A percentile compares a stretch with the other conserved stretches of the same genome.
These are phyloP conservation scores for Mastomys natalensis DNA, from an alignment of 2,113 vertebrate genomes.

Conservation along the genomic window DNA sequence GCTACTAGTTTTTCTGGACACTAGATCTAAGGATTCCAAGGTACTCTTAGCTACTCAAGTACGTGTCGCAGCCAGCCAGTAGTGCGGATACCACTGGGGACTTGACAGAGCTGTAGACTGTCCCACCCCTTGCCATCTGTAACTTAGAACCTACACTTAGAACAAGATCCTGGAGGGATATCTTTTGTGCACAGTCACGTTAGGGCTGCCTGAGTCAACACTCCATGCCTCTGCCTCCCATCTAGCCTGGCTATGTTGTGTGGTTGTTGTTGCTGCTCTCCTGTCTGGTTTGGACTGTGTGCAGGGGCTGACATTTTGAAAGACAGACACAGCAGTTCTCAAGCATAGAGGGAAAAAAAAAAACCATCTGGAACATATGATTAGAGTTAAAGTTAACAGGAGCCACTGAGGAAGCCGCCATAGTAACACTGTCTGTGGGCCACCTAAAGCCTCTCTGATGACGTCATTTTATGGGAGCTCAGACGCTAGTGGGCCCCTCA, in stretches of 20 bases:
- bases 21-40: background rate
- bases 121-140: background rate
- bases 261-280: background rate
- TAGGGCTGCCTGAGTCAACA: background rate
- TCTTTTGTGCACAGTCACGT: background rate
- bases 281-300: background rate
- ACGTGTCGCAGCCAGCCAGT: background rate
- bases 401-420: background rate
- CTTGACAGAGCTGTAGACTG: background rate
- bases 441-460: conserved; percentile 4
- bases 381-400: background rate
- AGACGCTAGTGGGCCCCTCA: background rate
- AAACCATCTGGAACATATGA: background rate
- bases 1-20: background rate
- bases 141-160: background rate
- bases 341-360: background rate
- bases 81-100: background rate
- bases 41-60: background rate
- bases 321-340: background rate
- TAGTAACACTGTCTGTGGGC: background rate
- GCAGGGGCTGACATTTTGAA: background rate
- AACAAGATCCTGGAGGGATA: background rate
- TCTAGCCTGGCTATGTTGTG: background rate
- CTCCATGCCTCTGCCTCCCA: background rate
- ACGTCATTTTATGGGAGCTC: conserved; percentile 11